A percentile compares a stretch with the other conserved stretches of the same genome.
Evolutionary conservation across 2,113 vertebrate species (phyloP).

Genomic region (Dipodomys merriami): DNA sequence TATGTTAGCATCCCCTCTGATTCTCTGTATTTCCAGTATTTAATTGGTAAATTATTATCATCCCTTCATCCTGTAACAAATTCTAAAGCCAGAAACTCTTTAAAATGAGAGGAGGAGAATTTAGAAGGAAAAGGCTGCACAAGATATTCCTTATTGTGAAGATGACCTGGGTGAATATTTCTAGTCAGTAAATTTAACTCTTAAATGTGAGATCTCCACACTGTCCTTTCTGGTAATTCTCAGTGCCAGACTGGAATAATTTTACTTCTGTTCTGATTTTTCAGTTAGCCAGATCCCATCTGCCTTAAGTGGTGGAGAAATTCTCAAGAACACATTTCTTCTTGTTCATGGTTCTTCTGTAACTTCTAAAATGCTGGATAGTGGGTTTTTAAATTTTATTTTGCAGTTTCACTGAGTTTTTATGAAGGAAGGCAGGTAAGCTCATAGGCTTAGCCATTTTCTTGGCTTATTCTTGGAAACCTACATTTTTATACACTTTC

Average conservation of each 20-base stretch:
- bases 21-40: background rate
- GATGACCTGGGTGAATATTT: background rate
- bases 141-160: background rate
- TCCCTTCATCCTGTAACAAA: background rate
- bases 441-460: background rate
- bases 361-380: background rate
- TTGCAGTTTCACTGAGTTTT: background rate
- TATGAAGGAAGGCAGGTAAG: background rate
- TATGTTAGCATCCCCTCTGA: background rate
- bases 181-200: background rate
- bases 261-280: constrained; percentile 29
- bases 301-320: constrained; percentile 25
- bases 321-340: constrained; percentile 3
- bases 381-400: no score
- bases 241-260: background rate
- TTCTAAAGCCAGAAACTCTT: background rate
- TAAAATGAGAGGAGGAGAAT: background rate
- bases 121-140: background rate
- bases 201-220: background rate
- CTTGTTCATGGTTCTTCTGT: background rate
- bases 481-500: background rate
- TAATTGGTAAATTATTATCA: background rate
- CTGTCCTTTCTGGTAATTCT: background rate
- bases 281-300: background rate
- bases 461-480: background rate